Base-by-base conservation (phyloP, 2,888 invertebrate genomes). In the Brachyopa scutellaris region DNA sequence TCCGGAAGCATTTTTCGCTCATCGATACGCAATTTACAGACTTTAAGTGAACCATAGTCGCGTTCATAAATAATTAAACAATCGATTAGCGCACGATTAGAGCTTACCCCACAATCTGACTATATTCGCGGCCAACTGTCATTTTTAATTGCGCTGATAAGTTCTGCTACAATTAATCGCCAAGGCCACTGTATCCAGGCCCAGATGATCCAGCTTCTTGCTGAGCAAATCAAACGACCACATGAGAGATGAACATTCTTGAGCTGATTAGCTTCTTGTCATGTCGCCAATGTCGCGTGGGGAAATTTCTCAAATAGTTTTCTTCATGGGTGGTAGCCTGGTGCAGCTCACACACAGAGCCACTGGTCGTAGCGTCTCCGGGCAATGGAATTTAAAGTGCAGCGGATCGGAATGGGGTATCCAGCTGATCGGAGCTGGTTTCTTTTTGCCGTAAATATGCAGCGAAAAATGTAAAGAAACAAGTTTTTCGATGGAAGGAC, bases 401-500 rank as follows among this genome's bases (percentile, higher is more conserved):
- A 80, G 69, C 74, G 29, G 69, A 69, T 69, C 21, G 80, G 62
- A 80, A 80, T 74, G 80, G 74, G 74, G 74, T 74, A 80, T 80
- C 80, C 80, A 74, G 80, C 80, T 80, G 80, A 80, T 80, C 73
- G 62, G 42, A 80, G 74, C 80, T 69, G 80, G 80, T 80, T 80
- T 69, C 23, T 49, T 40, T 36, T 21, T 1, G 45, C 42, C 33
- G 42, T 45, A 59, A 42, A 51, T 36, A 51, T 66, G 23, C 47
- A 49, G 17, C 2, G 21, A 21, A 11, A 38, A 40, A 51, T 26
- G 6, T 26, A 53, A 36, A 15, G 17, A 11, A 51, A 45, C 45
- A 17, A 42, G 45, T 67, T 79, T 55, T 64, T 23, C 55, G 4
- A 23, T n/a, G 29, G 11, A 61, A 70, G 62, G 55, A 26, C 53